Evolutionary conservation across 2,797 vertebrate species (phyloP).

Genomic region (Limosa lapponica): DNA sequence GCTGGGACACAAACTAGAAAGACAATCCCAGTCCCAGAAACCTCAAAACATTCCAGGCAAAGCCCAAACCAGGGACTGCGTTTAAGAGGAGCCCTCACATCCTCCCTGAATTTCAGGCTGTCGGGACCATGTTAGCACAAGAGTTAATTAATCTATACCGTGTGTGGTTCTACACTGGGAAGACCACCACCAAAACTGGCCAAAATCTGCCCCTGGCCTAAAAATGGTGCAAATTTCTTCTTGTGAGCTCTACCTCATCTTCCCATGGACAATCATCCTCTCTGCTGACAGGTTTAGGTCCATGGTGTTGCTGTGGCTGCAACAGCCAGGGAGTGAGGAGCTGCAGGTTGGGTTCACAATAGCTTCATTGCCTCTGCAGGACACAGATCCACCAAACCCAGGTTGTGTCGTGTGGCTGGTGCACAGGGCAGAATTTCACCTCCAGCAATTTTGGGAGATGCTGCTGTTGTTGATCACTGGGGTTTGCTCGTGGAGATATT

Average conservation of each 20-base stretch:
- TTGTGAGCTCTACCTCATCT: neutral
- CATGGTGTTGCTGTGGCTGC: neutral
- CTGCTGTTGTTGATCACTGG: accelerated
- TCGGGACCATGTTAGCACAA: accelerated
- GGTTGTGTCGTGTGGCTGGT: neutral
- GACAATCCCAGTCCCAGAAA: neutral
- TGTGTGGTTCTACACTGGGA: neutral
- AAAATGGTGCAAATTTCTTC: neutral
- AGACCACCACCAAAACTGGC: neutral
- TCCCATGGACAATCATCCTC: neutral
- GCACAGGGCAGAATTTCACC: neutral
- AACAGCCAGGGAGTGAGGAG: neutral
- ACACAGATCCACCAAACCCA: neutral
- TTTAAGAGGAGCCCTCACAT: neutral
- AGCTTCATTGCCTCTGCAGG: neutral
- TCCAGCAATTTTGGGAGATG: accelerated
- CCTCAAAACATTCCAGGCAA: neutral
- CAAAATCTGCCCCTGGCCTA: neutral
- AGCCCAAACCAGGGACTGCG: neutral
- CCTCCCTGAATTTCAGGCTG: neutral
- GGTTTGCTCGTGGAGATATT: accelerated
- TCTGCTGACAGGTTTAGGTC: too few relatives aligned
- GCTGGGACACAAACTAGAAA: neutral
- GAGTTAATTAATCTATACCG: neutral
- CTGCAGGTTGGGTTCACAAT: neutral